A percentile compares a stretch with the other conserved stretches of the same genome.
Evolutionary conservation across 2,113 vertebrate species (phyloP).

Genomic region (Myiozetetes cayanensis): DNA sequence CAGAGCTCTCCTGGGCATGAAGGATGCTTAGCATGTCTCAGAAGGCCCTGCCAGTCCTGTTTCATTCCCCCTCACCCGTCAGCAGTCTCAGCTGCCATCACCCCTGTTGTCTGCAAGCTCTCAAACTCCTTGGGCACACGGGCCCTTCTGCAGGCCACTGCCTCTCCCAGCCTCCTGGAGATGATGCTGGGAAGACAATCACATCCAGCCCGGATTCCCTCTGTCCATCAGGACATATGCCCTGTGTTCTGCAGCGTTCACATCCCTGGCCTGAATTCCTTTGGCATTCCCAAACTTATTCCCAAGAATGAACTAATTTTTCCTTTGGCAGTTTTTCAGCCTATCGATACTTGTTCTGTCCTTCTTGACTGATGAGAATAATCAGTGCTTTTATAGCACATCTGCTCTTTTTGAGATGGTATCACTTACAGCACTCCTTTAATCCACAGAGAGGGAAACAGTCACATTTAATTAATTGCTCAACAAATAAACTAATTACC

Average conservation of each 20-base stretch:
- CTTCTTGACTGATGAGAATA: background rate
- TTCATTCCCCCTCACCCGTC: background rate
- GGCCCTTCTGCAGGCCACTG: background rate
- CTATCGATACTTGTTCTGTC: background rate
- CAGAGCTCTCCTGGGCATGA: accelerated
- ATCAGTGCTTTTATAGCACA: constrained; percentile 32
- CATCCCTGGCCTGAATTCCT: background rate
- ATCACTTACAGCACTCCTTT: constrained; percentile 18
- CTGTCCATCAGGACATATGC: accelerated
- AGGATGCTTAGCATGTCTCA: accelerated
- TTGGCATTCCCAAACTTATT: background rate
- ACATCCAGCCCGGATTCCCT: background rate
- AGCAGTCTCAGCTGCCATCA: background rate
- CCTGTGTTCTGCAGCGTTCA: accelerated
- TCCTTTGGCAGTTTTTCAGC: background rate
- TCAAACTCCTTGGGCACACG: accelerated
- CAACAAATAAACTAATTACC: constrained; percentile 48
- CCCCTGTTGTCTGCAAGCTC: background rate
- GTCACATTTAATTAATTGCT: constrained; percentile 61
- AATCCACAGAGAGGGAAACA: constrained; percentile 41
- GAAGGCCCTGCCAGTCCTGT: background rate
- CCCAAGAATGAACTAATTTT: background rate
- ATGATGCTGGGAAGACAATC: accelerated
- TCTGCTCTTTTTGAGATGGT: constrained; percentile 26
- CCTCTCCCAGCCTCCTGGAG: background rate